Base-by-base conservation (phyloP, 2,888 invertebrate genomes). In the Polymixis flavicincta region DNA sequence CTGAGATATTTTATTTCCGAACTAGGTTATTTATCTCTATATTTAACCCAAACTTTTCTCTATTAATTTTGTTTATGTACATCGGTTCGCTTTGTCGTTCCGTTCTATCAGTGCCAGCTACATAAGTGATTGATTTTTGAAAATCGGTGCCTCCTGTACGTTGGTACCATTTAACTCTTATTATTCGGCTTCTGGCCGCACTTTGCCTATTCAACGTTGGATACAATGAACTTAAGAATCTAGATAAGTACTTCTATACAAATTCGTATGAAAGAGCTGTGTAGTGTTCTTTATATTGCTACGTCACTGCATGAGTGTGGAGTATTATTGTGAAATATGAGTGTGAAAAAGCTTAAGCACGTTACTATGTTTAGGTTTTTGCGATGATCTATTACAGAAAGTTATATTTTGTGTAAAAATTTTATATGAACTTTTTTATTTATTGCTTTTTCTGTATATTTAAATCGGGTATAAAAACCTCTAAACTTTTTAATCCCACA, bases 51-150 rank as follows among this genome's bases (percentile, higher is more conserved):
- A 72, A 63, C 55, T 71, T 76, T 80, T 67, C 61, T 57, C 63
- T 66, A 60, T 77, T 80, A 77, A 78, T 81, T 86, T 67, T 74
- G 71, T 80, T 48, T 76, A 71, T 71, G 80, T 78, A 69, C 68
- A 77, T 63, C 72, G 64, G 45, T 45, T 52, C 63, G 80, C 88
- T 88, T 94, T 93, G 92, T 93, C 78, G 72, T 75, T 85, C 79
- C 92, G 96, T 96, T 95, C 96, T 95, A 96, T 96, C 93, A 95
- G 96, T 96, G 90, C 95, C 96, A 95, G 92, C 93, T 92, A 93
- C 92, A 93, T 93, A 92, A 94, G 94, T 95, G 96, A 96, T 96
- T 96, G 95, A 95, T 95, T 95, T 93, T 95, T 93, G 91, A 91
- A 93, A 93, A 90, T 89, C 90, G 92, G 96, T 94, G 89, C 96